These are phyloP conservation scores for Napeogenes inachia DNA, from an alignment of 2,888 invertebrate genomes.

Conservation along the genomic window DNA sequence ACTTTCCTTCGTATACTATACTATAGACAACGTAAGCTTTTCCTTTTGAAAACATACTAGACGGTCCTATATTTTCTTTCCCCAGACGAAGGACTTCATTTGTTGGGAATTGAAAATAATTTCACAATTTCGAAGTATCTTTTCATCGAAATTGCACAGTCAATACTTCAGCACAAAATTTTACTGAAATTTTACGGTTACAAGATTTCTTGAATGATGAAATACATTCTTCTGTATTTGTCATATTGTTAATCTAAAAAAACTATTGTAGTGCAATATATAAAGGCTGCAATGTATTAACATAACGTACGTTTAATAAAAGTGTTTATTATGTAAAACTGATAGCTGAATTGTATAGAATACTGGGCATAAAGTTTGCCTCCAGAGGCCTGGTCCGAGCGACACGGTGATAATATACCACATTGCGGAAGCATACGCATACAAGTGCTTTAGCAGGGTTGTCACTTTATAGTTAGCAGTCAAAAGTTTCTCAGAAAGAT, in stretches of 20 bases:
- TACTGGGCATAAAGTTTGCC: background rate
- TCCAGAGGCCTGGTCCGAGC: constrained; percentile 4
- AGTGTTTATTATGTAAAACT: constrained; percentile 2
- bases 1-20: background rate
- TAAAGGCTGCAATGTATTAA: no score
- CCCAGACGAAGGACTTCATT: constrained; percentile 15
- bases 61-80: constrained; percentile 1
- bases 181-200: constrained; percentile 19
- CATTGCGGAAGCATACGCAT: constrained; percentile 18
- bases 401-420: constrained; percentile 23
- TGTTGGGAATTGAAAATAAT: constrained; percentile 25
- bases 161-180: constrained; percentile 18
- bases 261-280: no score
- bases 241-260: no score
- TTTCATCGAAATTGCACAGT: constrained; percentile 20
- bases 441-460: constrained; percentile 5
- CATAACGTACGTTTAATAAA: background rate
- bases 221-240: background rate
- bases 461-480: background rate
- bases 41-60: background rate
- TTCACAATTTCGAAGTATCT: constrained; percentile 23
- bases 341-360: constrained; percentile 4
- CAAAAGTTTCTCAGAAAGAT: no score
- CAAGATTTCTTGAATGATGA: background rate
- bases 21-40: background rate